Evolutionary conservation across 2,888 invertebrate species (phyloP).

Genomic region (Rhamnusium bicolor): DNA sequence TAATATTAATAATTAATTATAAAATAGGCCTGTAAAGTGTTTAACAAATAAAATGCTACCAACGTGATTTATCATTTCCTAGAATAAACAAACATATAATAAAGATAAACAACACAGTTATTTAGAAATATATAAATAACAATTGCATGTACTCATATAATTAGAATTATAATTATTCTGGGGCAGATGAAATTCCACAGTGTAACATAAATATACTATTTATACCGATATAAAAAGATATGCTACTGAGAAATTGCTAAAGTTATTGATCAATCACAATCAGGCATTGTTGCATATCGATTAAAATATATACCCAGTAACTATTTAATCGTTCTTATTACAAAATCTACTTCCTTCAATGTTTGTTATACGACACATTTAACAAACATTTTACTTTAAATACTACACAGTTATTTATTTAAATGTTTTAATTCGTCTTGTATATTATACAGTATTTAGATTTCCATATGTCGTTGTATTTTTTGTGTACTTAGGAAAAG

Average conservation of each 20-base stretch:
- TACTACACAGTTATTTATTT: too few species aligned
- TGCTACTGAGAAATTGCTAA: not conserved
- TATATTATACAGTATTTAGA: too few species aligned
- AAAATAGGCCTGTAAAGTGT: too few species aligned
- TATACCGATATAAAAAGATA: not conserved
- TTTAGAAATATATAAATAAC: not conserved
- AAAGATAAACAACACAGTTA: not conserved
- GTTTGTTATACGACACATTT: not conserved
- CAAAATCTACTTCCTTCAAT: not conserved
- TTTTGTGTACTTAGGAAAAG: too few species aligned
- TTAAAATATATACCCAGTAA: not conserved
- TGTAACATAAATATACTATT: not conserved
- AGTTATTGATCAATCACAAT: slow-evolving; percentile 3
- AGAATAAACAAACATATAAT: not conserved
- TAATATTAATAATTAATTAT: too few species aligned
- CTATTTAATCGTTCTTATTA: not conserved
- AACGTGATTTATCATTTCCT: not conserved
- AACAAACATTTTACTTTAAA: too few species aligned
- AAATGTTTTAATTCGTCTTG: too few species aligned
- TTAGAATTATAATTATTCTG: not conserved
- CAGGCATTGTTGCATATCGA: not conserved
- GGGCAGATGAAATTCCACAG: not conserved
- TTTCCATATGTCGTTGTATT: too few species aligned
- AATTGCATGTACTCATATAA: not conserved
- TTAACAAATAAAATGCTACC: too few species aligned